Base-by-base conservation (phyloP, 2,888 invertebrate species). In the Buathra laborator region DNA sequence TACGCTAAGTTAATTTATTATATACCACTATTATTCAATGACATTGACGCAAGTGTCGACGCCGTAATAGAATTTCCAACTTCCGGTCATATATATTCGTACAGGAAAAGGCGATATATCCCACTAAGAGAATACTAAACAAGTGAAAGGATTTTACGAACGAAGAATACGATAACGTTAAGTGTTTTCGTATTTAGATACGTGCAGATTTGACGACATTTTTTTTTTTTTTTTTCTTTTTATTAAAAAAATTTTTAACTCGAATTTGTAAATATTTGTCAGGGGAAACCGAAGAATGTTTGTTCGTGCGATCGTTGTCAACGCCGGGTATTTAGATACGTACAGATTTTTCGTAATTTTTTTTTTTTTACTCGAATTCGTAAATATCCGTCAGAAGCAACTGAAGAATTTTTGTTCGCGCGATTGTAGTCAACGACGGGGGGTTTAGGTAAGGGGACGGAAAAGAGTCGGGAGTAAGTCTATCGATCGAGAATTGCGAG, bases 121-220 rank as follows among this genome's bases (percentile, higher is more conserved):
- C 77, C 19, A 12, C 53, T 44, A 77, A 77, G 44, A 44, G 82
- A 82, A 82, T 82, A 77, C 82, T 77, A 82, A 81, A 77, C 46
- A 66, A 46, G 62, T 24, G 64, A 32, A 53, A n/a, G 56, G 71
- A 77, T 48, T 48, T 9, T 29, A 82, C 82, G 82, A 67, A 37
- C 19, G 24, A 37, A 24, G 70, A 77, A 72, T 77, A 77, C 44
- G 48, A 70, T 71, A 71, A 77, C 44, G 19, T 46, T 19, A 19
- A 64, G 48, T 44, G 14, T 48, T 64, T n/a, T 64, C 14, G 29
- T 32, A 5, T 10, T 46, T 16, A 24, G 56, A 46, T 46, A 62
- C 46, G 32, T 74, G 62, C 46, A 62, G 44, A 12, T 29, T 44
- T 67, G 44, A 43, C 46, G n/a, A 46, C 59, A 67, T 67, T 16